Conservation (phyloP, 2,888 invertebrate genomes). For the Drosophila ezoana region DNA sequence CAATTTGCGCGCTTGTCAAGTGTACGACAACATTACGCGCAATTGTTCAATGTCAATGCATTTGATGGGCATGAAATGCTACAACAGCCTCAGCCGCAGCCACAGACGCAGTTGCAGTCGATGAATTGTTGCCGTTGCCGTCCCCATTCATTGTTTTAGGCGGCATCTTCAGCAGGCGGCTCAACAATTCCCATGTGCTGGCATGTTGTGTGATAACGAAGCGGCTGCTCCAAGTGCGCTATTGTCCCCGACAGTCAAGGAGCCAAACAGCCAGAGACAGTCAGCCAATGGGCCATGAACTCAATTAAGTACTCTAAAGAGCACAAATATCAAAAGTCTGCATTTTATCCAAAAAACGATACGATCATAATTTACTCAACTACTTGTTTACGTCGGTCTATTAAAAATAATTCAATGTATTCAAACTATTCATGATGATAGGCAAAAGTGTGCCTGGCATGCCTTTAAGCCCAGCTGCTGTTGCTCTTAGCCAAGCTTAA, state of each 20-base stretch:
- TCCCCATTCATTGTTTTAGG: conserved; percentile 70
- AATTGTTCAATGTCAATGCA: conserved; percentile 81
- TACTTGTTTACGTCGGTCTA: conserved; percentile 45
- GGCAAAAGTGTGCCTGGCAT: conserved; percentile 22
- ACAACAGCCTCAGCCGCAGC: conserved; percentile 25
- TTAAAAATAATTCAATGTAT: conserved; percentile 34
- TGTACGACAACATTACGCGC: conserved; percentile 82
- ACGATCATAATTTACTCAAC: conserved; percentile 42
- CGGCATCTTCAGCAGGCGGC: conserved; percentile 39
- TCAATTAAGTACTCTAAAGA: conserved; percentile 59
- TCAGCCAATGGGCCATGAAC: conserved; percentile 45
- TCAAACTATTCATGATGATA: conserved; percentile 51
- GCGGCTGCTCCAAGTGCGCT: conserved; percentile 50
- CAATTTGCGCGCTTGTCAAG: conserved; percentile 81
- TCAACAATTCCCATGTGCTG: conserved; percentile 78
- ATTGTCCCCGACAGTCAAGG: conserved; percentile 57
- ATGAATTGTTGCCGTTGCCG: conserved; percentile 45
- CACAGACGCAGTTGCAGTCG: conserved; percentile 11
- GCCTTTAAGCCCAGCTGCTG: conserved; percentile 33
- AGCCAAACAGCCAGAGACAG: background rate
- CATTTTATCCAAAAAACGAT: conserved; percentile 21
- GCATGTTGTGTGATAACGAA: conserved; percentile 79
- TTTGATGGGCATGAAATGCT: conserved; percentile 80
- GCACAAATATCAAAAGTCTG: conserved; percentile 10
- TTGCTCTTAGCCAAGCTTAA: conserved; percentile 18